A percentile compares a stretch with the other conserved stretches of the same genome.
phyloP scores from a whole-genome alignment of 2,888 invertebrate species.

The Malthinus flaveolus region DNA sequence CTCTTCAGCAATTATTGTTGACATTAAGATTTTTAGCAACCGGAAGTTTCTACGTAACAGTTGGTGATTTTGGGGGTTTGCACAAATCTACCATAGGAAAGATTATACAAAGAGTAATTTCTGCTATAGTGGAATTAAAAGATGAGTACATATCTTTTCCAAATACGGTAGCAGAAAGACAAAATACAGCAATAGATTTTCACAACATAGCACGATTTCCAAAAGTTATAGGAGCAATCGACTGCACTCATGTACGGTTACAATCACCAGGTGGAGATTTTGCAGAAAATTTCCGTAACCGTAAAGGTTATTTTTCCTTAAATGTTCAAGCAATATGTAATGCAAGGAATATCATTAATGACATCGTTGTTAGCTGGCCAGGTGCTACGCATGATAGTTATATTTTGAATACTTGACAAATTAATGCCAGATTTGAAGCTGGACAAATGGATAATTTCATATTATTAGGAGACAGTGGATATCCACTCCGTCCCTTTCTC shows the following conservation, averaged over 20 bases:
- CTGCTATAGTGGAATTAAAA: not conserved
- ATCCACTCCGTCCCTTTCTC: not conserved
- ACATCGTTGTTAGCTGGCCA: too few species aligned
- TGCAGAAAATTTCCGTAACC: too few species aligned
- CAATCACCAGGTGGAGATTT: too few species aligned
- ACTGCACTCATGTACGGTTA: too few species aligned
- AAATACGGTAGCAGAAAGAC: not conserved
- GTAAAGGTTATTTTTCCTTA: too few species aligned
- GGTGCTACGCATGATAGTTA: too few species aligned
- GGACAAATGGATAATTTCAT: too few species aligned
- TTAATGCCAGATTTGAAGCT: too few species aligned
- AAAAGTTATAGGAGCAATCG: not conserved
- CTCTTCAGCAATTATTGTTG: not conserved
- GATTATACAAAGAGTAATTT: not conserved
- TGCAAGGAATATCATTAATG: too few species aligned
- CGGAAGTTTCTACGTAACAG: not conserved
- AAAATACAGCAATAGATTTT: not conserved
- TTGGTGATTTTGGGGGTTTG: not conserved
- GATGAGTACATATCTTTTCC: not conserved
- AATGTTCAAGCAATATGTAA: too few species aligned
- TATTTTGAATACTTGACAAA: too few species aligned
- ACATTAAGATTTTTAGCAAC: not conserved
- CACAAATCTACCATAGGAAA: not conserved
- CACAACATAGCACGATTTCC: not conserved
- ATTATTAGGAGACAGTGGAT: too few species aligned